phyloP scores from a whole-genome alignment of 2,888 invertebrate genomes.

The Fissipunctia ypsillon region DNA sequence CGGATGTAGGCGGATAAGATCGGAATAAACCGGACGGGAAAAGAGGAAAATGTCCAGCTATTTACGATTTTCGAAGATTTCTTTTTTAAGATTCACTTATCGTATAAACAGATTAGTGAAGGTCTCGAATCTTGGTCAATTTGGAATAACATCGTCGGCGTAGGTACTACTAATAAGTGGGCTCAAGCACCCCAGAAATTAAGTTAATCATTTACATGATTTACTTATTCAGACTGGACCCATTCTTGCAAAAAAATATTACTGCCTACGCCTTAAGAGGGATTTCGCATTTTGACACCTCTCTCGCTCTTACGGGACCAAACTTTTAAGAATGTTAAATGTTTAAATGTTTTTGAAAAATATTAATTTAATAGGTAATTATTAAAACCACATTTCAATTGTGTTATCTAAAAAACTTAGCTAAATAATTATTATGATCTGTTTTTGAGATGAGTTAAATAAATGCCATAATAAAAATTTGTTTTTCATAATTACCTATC shows the following conservation, averaged over 20 bases:
- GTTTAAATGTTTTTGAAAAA: no score
- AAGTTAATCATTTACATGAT: neutral
- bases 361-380: no score
- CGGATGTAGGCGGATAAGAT: slow-evolving; percentile 44
- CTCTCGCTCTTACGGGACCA: no score
- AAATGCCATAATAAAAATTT: no score
- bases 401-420: no score
- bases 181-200: neutral
- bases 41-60: slow-evolving; percentile 23
- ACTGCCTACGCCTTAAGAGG: no score
- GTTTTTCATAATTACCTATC: no score
- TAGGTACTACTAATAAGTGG: neutral
- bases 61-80: slow-evolving; percentile 28
- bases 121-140: neutral
- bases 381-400: no score
- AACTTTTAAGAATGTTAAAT: no score
- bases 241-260: neutral
- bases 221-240: neutral
- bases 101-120: slow-evolving; percentile 23
- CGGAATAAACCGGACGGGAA: slow-evolving; percentile 19
- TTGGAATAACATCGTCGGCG: neutral
- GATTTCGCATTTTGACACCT: no score
- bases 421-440: no score
- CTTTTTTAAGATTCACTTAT: slow-evolving; percentile 21
- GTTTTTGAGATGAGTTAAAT: no score